Conservation (phyloP, 1,140 invertebrate genomes). For the Sogatella furcifera region DNA sequence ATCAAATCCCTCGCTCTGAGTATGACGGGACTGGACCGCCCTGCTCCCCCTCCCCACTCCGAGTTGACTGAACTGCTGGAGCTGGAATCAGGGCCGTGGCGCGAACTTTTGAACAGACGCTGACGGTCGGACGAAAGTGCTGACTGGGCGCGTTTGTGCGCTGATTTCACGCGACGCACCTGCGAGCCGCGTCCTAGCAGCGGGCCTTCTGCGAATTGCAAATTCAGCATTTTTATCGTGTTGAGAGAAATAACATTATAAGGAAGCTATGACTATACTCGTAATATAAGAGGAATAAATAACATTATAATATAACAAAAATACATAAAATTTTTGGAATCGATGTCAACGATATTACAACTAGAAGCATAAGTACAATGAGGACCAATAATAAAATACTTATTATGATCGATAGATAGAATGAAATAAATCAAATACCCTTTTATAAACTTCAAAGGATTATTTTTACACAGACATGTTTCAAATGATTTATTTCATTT, state of each 20-base stretch:
- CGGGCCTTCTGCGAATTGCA: slow-evolving; percentile 29
- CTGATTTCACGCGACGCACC: slow-evolving; percentile 45
- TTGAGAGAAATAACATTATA: too few relatives aligned
- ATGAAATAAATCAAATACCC: too few relatives aligned
- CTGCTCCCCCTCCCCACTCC: slow-evolving; percentile 19
- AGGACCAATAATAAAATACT: too few relatives aligned
- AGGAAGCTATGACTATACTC: too few relatives aligned
- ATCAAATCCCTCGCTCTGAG: background rate
- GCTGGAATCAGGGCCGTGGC: slow-evolving; percentile 23
- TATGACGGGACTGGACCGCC: slow-evolving; percentile 1
- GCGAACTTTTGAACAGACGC: slow-evolving; percentile 20
- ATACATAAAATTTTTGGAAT: too few relatives aligned
- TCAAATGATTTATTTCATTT: too few relatives aligned
- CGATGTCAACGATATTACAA: background rate
- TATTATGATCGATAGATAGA: too few relatives aligned
- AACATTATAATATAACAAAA: too few relatives aligned
- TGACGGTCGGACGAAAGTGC: slow-evolving; percentile 19
- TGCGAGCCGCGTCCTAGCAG: slow-evolving; percentile 47
- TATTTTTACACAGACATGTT: too few relatives aligned
- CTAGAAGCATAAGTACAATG: background rate
- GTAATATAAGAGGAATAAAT: too few relatives aligned
- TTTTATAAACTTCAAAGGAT: too few relatives aligned
- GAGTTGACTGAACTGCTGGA: slow-evolving; percentile 26
- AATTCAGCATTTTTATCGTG: too few relatives aligned
- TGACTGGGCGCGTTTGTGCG: slow-evolving; percentile 32